A percentile compares a stretch with the other conserved stretches of the same genome.
phyloP scores from a whole-genome alignment of 1,140 invertebrate genomes.

The Leptonema lineaticorne region DNA sequence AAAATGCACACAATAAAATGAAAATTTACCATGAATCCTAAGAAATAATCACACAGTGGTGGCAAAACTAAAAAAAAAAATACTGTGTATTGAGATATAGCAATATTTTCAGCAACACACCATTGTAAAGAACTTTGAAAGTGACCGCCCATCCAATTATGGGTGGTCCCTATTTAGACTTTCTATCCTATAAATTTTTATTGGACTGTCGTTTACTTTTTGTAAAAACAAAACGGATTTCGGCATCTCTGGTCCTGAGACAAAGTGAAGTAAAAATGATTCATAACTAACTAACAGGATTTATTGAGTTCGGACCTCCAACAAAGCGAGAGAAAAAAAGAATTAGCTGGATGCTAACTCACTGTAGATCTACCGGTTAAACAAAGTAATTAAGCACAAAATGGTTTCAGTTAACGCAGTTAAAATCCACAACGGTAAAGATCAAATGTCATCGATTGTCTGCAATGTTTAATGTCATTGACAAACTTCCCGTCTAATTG shows the following conservation, averaged over 20 bases:
- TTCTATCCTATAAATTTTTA: not conserved
- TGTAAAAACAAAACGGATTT: conserved; percentile 16
- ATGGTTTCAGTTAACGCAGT: conserved; percentile 3
- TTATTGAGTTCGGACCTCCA: conserved; percentile 18
- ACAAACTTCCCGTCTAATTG: too few species aligned
- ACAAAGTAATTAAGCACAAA: conserved; percentile 15
- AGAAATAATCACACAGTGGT: not conserved
- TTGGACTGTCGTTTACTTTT: too few species aligned
- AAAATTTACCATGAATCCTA: not conserved
- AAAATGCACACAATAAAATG: not conserved
- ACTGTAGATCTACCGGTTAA: not conserved
- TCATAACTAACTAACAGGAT: conserved; percentile 21
- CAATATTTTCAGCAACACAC: conserved; percentile 9
- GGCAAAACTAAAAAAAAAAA: not conserved
- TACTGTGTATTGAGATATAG: not conserved
- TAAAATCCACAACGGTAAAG: not conserved
- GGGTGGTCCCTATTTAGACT: conserved; percentile 6
- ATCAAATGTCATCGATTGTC: not conserved
- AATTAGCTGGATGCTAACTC: conserved; percentile 1
- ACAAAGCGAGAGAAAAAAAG: conserved; percentile 14
- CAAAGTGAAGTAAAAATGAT: conserved; percentile 14
- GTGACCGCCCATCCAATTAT: not conserved
- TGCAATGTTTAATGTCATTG: too few species aligned
- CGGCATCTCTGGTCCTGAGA: not conserved
- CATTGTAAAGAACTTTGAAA: not conserved